Conservation (phyloP, 1,140 invertebrate species). For the Dolichoris vasculosae region DNA sequence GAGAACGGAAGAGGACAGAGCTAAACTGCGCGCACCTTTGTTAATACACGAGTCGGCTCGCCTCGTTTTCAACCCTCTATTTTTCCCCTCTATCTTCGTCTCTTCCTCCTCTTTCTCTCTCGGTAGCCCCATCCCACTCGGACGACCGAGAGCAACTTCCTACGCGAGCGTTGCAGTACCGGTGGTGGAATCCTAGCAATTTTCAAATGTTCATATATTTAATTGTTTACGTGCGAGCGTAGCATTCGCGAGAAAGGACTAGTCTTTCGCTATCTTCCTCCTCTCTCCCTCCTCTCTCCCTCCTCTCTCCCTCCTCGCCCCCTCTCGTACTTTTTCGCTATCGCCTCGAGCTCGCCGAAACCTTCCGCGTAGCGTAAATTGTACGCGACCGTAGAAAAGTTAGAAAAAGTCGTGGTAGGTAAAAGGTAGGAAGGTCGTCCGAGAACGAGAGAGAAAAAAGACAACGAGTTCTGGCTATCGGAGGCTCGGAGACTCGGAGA, state of each 20-base stretch:
- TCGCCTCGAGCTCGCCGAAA: background rate
- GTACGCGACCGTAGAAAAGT: background rate
- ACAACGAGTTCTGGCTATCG: background rate
- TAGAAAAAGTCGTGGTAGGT: too few species aligned
- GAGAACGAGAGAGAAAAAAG: background rate
- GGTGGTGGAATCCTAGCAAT: conserved; percentile 46
- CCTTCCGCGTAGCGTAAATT: conserved; percentile 6
- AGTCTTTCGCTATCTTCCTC: too few species aligned
- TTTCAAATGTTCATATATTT: conserved; percentile 50
- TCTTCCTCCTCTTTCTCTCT: background rate
- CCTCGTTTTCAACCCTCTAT: conserved; percentile 25
- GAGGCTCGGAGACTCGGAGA: background rate
- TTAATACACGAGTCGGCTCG: conserved; percentile 31
- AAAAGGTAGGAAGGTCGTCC: background rate
- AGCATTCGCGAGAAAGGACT: conserved; percentile 9
- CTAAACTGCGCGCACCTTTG: conserved; percentile 7
- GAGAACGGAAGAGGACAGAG: background rate
- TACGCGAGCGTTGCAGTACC: background rate
- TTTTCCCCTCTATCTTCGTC: background rate
- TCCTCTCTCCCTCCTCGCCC: background rate
- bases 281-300: background rate
- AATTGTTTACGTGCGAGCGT: conserved; percentile 41
- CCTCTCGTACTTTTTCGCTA: too few species aligned
- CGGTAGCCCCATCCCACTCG: background rate
- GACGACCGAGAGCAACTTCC: background rate